Base-by-base conservation (phyloP, 2,797 vertebrate species). In the Falco cherrug region DNA sequence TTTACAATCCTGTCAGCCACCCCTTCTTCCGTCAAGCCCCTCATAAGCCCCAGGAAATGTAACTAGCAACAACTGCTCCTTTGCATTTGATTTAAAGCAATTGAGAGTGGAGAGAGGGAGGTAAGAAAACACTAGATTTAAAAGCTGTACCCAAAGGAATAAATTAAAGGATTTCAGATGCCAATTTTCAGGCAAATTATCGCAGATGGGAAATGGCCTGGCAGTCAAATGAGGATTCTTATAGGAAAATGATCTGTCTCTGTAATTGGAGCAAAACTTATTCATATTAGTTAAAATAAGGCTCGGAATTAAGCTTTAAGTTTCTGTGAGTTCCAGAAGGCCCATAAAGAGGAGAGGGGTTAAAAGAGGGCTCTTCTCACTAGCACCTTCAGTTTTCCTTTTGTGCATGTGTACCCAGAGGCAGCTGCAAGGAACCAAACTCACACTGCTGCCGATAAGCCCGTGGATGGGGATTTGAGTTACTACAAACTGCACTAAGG, bases 151-250 rank as follows among this genome's bases (percentile, higher is more conserved):
- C 63, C 89, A 83, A 85, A 92, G 91, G 84, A 96, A 92, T 83
- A 94, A 82, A 96, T 93, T 71, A 6, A 91, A 91, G 41, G 67
- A 80, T 79, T 95, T 94, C 29, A 91, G 84, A 89, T 82, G 83
- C 74, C 90, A 80, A 5, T 93, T 95, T 96, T 84, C 74, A 91
- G 53, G 70, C 73, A 87, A 89, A 93, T 95, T 90, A 94, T 63
- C 83, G 57, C 75, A 90, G 86, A 93, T 87, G 70, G 90, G 90
- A 92, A 95, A 95, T 85, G 81, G 78, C 71, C 67, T 95, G 50
- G 75, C 86, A 96, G 77, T 64, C 64, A 94, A 78, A 83, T 85
- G 70, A 83, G 48, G 31, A 92, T 90, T 82, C 77, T 87, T 87
- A 50, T 0, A 89, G 67, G 45, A 94, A 94, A 95, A 92, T 80